Percentiles rank a stretch among this genome's conserved stretches.
Evolutionary conservation across 1,140 invertebrate genomes (phyloP).

Genomic region (Orchestia grillus): DNA sequence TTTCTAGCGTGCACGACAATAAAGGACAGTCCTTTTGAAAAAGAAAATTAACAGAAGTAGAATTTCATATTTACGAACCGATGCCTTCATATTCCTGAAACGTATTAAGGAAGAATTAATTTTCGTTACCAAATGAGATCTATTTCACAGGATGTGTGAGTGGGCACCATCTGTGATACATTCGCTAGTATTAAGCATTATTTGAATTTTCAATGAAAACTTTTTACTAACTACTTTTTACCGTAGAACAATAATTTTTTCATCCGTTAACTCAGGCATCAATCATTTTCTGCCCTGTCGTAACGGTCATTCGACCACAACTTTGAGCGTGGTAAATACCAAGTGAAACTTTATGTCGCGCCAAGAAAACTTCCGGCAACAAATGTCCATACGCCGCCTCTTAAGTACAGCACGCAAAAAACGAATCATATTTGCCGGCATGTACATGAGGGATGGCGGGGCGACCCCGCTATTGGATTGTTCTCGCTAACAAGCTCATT

Average conservation of each 20-base stretch:
- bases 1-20: too few species aligned
- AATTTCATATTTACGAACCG: too few species aligned
- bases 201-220: too few species aligned
- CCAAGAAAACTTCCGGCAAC: background rate
- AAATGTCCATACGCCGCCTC: background rate
- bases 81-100: too few species aligned
- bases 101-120: too few species aligned
- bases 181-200: too few species aligned
- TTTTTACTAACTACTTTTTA: background rate
- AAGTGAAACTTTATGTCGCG: background rate
- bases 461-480: slow-evolving; percentile 41
- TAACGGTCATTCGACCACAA: background rate
- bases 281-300: background rate
- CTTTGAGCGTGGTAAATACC: background rate
- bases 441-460: background rate
- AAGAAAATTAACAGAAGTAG: too few species aligned
- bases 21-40: too few species aligned
- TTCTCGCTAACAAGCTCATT: slow-evolving; percentile 38
- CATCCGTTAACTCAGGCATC: background rate
- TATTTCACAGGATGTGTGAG: too few species aligned
- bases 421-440: background rate
- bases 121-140: too few species aligned
- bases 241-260: background rate
- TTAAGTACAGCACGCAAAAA: background rate
- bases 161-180: too few species aligned